Evolutionary conservation across 30 jellyfish, hydroid and myxozoan species (phyloP).

Genomic region (Hydractinia symbiolongicarpus): DNA sequence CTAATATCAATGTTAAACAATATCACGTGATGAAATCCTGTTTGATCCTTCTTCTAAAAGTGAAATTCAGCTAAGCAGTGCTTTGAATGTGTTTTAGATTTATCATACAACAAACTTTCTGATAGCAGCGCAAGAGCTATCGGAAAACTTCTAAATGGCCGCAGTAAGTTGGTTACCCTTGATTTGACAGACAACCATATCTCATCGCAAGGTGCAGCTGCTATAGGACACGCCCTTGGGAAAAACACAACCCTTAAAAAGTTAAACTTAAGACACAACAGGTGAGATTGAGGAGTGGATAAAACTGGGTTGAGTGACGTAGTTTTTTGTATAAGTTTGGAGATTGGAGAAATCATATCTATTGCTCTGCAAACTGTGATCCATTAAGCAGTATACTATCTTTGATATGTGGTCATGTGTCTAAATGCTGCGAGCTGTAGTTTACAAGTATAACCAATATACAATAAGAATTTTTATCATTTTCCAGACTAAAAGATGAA

Average conservation of each 20-base stretch:
- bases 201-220: conserved; percentile 80
- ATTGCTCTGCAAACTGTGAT: no score
- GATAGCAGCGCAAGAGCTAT: conserved; percentile 95
- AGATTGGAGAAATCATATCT: no score
- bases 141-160: conserved; percentile 79
- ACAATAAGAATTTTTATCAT: not conserved
- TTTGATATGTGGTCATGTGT: no score
- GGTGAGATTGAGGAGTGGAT: conserved; percentile 32
- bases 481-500: conserved; percentile 64
- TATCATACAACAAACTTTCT: conserved; percentile 77
- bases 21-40: no score
- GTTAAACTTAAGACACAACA: conserved; percentile 63
- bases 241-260: conserved; percentile 59
- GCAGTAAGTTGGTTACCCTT: conserved; percentile 58
- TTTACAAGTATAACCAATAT: no score
- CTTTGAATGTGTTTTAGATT: conserved; percentile 32
- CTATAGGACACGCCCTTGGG: conserved; percentile 89
- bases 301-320: not conserved
- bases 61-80: not conserved
- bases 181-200: conserved; percentile 70
- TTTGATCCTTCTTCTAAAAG: no score
- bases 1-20: no score
- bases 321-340: no score
- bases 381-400: no score
- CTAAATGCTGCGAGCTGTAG: no score